Conservation (phyloP, 37 sponge, comb jelly and placozoan species). For the Eunapius fragilis region DNA sequence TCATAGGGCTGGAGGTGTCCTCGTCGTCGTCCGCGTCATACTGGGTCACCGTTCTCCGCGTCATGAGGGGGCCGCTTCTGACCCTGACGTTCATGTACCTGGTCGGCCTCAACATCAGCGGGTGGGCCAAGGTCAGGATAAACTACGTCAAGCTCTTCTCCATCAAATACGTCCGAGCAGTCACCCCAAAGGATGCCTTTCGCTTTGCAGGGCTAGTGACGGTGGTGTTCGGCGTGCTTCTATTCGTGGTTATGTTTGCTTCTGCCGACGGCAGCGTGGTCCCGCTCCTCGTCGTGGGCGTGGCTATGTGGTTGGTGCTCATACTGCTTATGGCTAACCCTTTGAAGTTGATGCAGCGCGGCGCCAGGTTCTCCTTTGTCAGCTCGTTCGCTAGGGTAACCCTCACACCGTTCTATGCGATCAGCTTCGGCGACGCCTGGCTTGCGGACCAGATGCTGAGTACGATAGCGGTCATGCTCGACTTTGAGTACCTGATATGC, state of each 20-base stretch:
- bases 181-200: slow-evolving; percentile 47
- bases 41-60: slow-evolving; percentile 53
- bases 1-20: too few relatives aligned
- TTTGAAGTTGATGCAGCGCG: slow-evolving; percentile 37
- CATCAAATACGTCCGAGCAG: slow-evolving; percentile 6
- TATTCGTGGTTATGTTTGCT: slow-evolving; percentile 8
- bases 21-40: too few relatives aligned
- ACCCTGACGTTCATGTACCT: slow-evolving; percentile 63
- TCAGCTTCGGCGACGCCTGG: slow-evolving; percentile 93
- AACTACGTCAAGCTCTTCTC: slow-evolving; percentile 65
- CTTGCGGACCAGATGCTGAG: slow-evolving; percentile 97
- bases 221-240: slow-evolving; percentile 23
- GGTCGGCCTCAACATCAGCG: slow-evolving; percentile 65
- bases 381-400: slow-evolving; percentile 59
- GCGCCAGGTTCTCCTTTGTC: slow-evolving; percentile 49
- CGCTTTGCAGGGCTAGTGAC: slow-evolving; percentile 47
- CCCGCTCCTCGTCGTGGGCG: slow-evolving; percentile 33
- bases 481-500: slow-evolving; percentile 86
- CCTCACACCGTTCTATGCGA: slow-evolving; percentile 77
- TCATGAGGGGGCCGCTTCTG: slow-evolving; percentile 68
- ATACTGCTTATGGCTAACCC: slow-evolving; percentile 64
- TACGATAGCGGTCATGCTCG: slow-evolving; percentile 77
- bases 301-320: slow-evolving; percentile 60
- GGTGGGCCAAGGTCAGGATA: slow-evolving; percentile 47
- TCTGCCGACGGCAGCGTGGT: neutral